Evolutionary conservation across 2,888 invertebrate genomes (phyloP).

Genomic region (Adelphocoris suturalis): DNA sequence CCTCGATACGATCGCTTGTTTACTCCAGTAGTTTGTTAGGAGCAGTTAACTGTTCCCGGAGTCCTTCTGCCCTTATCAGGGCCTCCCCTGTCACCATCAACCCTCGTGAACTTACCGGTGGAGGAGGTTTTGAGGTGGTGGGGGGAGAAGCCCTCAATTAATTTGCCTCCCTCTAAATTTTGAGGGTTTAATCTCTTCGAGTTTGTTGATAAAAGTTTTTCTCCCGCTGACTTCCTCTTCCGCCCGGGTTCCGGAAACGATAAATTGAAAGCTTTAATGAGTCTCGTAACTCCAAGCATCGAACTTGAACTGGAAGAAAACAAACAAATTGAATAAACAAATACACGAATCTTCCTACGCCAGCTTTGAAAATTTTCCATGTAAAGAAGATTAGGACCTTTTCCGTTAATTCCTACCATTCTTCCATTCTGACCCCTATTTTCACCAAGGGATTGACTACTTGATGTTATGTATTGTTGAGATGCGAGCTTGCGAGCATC

Average conservation of each 20-base stretch:
- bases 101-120: neutral
- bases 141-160: neutral
- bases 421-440: too few species aligned
- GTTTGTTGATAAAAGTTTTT: neutral
- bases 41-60: neutral
- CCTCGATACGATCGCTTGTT: conserved; percentile 6
- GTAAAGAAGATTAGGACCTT: too few species aligned
- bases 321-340: neutral
- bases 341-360: too few species aligned
- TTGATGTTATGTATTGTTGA: too few species aligned
- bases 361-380: too few species aligned
- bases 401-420: too few species aligned
- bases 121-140: neutral
- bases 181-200: conserved; percentile 27
- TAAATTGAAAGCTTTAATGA: conserved; percentile 19
- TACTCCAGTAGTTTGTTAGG: conserved; percentile 20
- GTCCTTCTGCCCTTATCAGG: neutral
- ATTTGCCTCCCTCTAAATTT: conserved; percentile 18
- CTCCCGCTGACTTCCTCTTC: neutral
- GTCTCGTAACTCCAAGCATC: conserved; percentile 2
- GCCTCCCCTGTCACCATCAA: neutral
- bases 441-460: too few species aligned
- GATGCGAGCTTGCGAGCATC: too few species aligned
- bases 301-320: neutral
- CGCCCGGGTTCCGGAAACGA: neutral